These are phyloP conservation scores for Drosophila virilis DNA, from an alignment of 1,140 invertebrate species.

Conservation along the genomic window DNA sequence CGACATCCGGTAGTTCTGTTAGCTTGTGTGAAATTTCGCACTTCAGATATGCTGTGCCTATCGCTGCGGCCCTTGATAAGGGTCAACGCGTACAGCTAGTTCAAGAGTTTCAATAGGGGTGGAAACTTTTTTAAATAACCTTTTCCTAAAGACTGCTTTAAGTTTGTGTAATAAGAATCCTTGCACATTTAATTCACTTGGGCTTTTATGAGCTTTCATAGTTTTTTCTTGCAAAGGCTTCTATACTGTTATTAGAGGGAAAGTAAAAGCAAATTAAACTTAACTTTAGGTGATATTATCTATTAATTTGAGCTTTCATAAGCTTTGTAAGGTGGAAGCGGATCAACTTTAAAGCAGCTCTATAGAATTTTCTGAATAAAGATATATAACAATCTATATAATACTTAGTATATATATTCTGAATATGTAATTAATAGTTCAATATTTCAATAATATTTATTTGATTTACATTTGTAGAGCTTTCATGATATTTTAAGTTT, in stretches of 20 bases:
- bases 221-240: neutral
- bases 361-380: too few relatives aligned
- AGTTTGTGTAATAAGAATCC: neutral
- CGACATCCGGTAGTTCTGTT: neutral
- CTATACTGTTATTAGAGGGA: neutral
- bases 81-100: slow-evolving; percentile 3
- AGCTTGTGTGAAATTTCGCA: slow-evolving; percentile 30
- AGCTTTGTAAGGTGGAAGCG: too few relatives aligned
- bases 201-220: neutral
- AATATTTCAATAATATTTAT: too few relatives aligned
- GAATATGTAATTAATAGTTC: too few relatives aligned
- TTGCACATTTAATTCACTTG: neutral
- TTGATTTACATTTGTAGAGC: neutral
- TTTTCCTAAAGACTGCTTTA: neutral
- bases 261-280: too few relatives aligned
- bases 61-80: slow-evolving; percentile 14
- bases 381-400: too few relatives aligned
- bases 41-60: slow-evolving; percentile 8
- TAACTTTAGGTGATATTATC: too few relatives aligned
- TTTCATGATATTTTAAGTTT: neutral
- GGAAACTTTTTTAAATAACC: neutral
- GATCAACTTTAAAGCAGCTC: too few relatives aligned
- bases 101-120: neutral
- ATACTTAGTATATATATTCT: too few relatives aligned
- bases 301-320: too few relatives aligned